phyloP scores from a whole-genome alignment of 2,888 invertebrate species.

The Epistrophe grossulariae region DNA sequence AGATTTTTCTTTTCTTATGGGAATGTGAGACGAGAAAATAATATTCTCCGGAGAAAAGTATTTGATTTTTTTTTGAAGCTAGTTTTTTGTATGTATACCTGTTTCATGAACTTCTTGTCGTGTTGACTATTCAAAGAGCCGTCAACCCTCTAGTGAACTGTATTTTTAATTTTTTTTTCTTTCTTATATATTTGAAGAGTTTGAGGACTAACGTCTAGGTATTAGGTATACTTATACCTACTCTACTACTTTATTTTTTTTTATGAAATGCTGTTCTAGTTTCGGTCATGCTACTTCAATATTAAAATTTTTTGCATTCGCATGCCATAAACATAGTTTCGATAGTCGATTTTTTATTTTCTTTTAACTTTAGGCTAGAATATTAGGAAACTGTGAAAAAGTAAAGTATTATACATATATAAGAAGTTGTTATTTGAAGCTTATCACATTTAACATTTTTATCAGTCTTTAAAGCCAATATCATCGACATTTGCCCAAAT shows the following conservation, averaged over 20 bases:
- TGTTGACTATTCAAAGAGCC: slow-evolving; percentile 35
- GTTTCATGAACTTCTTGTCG: slow-evolving; percentile 28
- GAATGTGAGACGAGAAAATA: background rate
- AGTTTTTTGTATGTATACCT: slow-evolving; percentile 12
- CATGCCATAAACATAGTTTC: background rate
- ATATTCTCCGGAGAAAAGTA: background rate
- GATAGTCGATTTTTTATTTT: background rate
- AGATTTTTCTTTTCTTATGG: slow-evolving; percentile 23
- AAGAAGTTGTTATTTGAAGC: background rate
- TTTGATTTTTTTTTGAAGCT: slow-evolving; percentile 4
- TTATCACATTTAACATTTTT: no score
- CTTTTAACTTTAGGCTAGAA: background rate
- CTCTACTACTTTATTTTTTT: slow-evolving; percentile 9
- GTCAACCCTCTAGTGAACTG: slow-evolving; percentile 18
- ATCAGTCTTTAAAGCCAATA: no score
- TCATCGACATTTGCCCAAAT: no score
- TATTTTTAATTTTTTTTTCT: background rate
- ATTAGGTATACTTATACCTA: background rate
- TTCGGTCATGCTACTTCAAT: slow-evolving; percentile 8
- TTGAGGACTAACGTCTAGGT: background rate
- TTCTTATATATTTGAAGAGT: background rate
- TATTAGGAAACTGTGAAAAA: background rate
- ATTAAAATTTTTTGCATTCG: slow-evolving; percentile 12
- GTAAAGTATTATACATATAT: no score
- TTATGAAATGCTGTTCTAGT: slow-evolving; percentile 14